Base-by-base conservation (phyloP, 2,888 invertebrate genomes). In the Seira sanloemensis region DNA sequence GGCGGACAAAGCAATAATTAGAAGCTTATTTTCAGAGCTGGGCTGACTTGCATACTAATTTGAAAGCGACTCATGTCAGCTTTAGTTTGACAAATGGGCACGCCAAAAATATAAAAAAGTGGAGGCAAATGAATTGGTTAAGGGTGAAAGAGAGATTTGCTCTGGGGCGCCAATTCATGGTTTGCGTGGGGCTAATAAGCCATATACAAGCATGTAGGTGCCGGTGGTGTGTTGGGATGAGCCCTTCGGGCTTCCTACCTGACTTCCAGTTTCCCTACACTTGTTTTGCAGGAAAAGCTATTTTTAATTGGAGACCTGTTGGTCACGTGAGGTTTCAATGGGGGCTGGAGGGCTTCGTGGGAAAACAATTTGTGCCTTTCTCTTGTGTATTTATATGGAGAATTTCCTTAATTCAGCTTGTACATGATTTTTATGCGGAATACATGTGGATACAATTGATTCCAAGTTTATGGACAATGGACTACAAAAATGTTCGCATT, bases 211-310 rank as follows among this genome's bases (percentile, higher is more conserved):
- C n/a, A 18, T 2, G 9, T 5, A 18, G n/a, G n/a, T 58, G n/a
- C 16, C 7, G n/a, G 2, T 25, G 23, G 69, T 71, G n/a, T 78
- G 78, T 69, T 67, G 65, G 58, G 78, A 78, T 78, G 78, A 71
- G 71, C 69, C 78, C 71, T 71, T 65, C 71, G 78, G 78, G 37
- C 62, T 78, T 21, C 74, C 18, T 16, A 19, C 65, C 2, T 26
- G 7, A 18, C 19, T 62, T 62, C 71, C 71, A 37, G 71, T 69
- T 69, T 69, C 19, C 37, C 18, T n/a, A 58, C 5, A 58, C 9
- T n/a, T 58, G 5, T 58, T 12, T 71, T 19, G 46, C 46, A 26
- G 27, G 16, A 25, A 25, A 37, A 71, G 50, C 21, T 71, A 50
- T 46, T 71, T 71, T 50, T 50, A 46, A 37, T 16, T 18, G 18